A percentile compares a stretch with the other conserved stretches of the same genome.
Evolutionary conservation across 2,797 vertebrate genomes (phyloP).

Genomic region (Hirundo rustica): DNA sequence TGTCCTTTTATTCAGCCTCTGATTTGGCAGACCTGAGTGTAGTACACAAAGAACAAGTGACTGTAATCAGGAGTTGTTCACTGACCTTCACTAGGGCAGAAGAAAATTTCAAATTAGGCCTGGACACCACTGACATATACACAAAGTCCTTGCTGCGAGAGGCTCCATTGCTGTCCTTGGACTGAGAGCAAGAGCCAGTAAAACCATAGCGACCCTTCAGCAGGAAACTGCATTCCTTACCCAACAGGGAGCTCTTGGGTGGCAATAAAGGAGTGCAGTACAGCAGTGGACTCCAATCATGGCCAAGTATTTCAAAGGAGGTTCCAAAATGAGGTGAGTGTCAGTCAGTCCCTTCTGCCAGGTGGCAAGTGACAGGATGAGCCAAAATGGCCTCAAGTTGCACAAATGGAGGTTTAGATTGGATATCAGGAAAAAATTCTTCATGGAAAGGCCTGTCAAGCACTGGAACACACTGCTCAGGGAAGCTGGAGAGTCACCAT

Average conservation of each 20-base stretch:
- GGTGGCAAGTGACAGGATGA: neutral
- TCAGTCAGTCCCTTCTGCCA: neutral
- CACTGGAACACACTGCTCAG: neutral
- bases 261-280: neutral
- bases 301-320: neutral
- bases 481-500: too few species aligned
- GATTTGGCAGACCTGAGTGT: neutral
- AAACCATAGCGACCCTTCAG: neutral
- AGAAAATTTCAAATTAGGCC: neutral
- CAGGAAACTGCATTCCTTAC: neutral
- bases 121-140: rapidly evolving
- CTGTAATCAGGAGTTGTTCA: neutral
- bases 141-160: neutral
- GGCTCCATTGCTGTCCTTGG: neutral
- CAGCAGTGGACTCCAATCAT: neutral
- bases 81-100: neutral
- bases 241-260: neutral
- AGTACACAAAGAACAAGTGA: neutral
- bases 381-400: neutral
- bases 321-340: too few species aligned
- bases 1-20: neutral
- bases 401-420: neutral
- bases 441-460: neutral
- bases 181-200: neutral
- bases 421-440: neutral